Conservation (phyloP, 2,888 invertebrate genomes). For the Lottia gigantea region DNA sequence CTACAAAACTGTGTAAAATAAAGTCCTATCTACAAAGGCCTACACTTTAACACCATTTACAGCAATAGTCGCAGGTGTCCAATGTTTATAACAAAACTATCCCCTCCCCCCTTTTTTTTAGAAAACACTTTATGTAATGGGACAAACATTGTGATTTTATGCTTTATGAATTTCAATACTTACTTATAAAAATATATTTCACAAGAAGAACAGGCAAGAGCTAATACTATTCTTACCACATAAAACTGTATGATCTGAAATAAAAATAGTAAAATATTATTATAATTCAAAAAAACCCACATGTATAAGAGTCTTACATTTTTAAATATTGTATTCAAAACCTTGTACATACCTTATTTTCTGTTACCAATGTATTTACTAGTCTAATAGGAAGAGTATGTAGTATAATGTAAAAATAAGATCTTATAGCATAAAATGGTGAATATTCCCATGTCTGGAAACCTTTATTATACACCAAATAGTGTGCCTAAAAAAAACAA, state of each 20-base stretch:
- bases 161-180: slow-evolving; percentile 62
- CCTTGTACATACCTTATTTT: slow-evolving; percentile 71
- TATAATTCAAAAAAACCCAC: no score
- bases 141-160: no score
- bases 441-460: slow-evolving; percentile 99
- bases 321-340: no score
- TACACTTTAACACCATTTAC: no score
- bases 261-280: background rate
- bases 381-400: slow-evolving; percentile 90
- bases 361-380: slow-evolving; percentile 79
- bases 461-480: slow-evolving; percentile 86
- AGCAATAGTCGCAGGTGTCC: no score
- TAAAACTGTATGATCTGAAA: slow-evolving; percentile 87
- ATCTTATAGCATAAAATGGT: slow-evolving; percentile 91
- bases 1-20: no score
- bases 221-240: slow-evolving; percentile 84
- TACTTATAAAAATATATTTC: slow-evolving; percentile 96
- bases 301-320: no score
- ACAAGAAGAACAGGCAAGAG: slow-evolving; percentile 81
- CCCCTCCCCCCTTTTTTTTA: no score
- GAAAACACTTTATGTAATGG: no score
- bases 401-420: slow-evolving; percentile 91
- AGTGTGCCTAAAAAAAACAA: slow-evolving; percentile 73
- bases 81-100: no score
- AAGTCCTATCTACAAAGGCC: no score